These are phyloP conservation scores for Agriopis marginaria DNA, from an alignment of 2,888 invertebrate genomes.

Conservation along the genomic window DNA sequence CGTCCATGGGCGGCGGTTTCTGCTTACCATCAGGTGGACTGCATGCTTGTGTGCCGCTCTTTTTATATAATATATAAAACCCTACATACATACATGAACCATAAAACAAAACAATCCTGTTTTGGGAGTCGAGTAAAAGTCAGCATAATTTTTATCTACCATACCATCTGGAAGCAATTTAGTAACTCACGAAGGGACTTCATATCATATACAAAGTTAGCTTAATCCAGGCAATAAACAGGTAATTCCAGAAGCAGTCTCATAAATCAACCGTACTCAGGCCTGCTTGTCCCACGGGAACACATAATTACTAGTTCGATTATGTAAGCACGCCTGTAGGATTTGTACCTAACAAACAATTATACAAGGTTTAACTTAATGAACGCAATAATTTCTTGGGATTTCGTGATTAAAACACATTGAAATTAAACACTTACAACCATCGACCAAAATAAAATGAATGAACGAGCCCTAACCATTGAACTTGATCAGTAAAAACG, in stretches of 20 bases:
- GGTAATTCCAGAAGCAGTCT: conserved; percentile 26
- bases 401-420: no score
- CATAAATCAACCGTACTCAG: conserved; percentile 25
- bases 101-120: no score
- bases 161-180: conserved; percentile 27
- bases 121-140: no score
- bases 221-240: conserved; percentile 31
- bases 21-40: no score
- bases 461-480: no score
- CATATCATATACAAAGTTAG: conserved; percentile 17
- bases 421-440: background rate
- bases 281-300: conserved; percentile 14
- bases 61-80: no score
- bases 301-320: conserved; percentile 21
- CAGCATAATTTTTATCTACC: background rate
- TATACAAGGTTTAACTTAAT: background rate
- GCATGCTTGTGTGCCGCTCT: no score
- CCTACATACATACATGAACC: no score
- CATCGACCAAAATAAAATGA: no score
- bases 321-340: conserved; percentile 7
- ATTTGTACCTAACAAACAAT: conserved; percentile 2
- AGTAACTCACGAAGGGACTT: conserved; percentile 26
- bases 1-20: no score
- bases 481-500: no score
- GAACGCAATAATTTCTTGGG: no score